Percentiles rank a stretch among this genome's conserved stretches.
Evolutionary conservation across 1,140 invertebrate genomes (phyloP).

Genomic region (Saccostrea cuccullata): DNA sequence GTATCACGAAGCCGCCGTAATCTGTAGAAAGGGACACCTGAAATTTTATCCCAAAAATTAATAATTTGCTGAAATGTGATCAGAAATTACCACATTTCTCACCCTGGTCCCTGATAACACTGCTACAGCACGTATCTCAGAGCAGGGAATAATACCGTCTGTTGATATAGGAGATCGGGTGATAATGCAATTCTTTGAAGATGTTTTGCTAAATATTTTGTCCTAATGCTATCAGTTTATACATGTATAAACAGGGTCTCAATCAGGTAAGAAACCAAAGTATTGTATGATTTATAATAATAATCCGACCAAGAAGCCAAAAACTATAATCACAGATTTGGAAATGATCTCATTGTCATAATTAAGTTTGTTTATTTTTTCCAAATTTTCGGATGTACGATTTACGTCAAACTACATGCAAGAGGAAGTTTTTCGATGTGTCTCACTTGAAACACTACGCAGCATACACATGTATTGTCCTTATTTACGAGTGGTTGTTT

Average conservation of each 20-base stretch:
- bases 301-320: not conserved
- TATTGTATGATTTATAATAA: not conserved
- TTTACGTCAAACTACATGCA: not conserved
- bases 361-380: not conserved
- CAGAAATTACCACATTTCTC: not conserved
- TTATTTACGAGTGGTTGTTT: not conserved
- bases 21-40: not conserved
- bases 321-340: not conserved
- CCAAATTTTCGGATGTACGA: not conserved
- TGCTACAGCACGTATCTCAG: not conserved
- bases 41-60: conserved; percentile 27
- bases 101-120: not conserved
- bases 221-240: not conserved
- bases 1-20: not conserved
- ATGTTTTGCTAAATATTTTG: not conserved
- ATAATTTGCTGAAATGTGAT: not conserved
- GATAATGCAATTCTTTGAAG: conserved; percentile 1
- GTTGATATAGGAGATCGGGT: not conserved
- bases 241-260: not conserved
- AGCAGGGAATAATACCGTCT: not conserved
- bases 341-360: not conserved
- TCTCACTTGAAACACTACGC: not conserved
- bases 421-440: not conserved
- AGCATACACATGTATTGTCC: not conserved
- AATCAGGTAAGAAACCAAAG: not conserved